These are phyloP conservation scores for Eurypyga helias DNA, from an alignment of 2,113 vertebrate genomes.

Conservation along the genomic window DNA sequence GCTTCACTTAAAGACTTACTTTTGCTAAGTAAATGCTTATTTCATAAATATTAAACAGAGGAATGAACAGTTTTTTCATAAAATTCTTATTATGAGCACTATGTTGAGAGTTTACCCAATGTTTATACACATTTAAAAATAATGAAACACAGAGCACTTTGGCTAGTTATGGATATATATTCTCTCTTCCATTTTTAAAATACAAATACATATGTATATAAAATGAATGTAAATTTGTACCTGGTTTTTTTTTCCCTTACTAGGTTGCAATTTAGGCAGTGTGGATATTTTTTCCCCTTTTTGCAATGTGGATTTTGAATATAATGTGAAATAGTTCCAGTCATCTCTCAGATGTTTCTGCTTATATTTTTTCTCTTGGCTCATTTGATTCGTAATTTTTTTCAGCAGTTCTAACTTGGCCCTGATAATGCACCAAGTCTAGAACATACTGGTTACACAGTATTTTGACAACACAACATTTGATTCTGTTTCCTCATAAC, in stretches of 20 bases:
- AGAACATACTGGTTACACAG: background rate
- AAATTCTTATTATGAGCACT: slow-evolving; percentile 20
- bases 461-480: background rate
- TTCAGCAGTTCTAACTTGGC: background rate
- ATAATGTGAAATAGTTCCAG: background rate
- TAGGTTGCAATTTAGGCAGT: background rate
- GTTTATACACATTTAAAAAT: slow-evolving; percentile 50
- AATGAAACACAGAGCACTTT: slow-evolving; percentile 6
- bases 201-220: background rate
- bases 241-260: background rate
- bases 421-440: background rate
- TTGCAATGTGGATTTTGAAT: background rate
- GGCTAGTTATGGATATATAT: background rate
- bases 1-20: slow-evolving; percentile 29
- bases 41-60: slow-evolving; percentile 63
- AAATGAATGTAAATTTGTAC: background rate
- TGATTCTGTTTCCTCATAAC: background rate
- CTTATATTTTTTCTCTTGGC: background rate
- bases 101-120: background rate
- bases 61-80: slow-evolving; percentile 33
- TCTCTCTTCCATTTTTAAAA: background rate
- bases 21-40: slow-evolving; percentile 29
- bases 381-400: background rate
- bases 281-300: background rate
- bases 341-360: background rate